Conservation (phyloP, 1,140 invertebrate species). For the Antheraea pernyi region DNA sequence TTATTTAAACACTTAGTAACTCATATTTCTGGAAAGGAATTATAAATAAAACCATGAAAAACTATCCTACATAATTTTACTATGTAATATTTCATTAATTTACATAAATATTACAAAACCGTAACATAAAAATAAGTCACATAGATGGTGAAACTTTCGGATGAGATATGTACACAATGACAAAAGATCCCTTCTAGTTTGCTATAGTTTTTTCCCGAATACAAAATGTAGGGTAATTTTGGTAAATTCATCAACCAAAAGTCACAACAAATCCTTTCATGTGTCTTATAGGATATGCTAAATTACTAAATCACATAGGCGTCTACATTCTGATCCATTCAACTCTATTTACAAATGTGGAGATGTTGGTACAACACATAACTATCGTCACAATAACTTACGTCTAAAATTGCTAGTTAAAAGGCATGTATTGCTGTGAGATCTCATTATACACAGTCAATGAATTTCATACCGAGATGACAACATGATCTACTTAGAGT, state of each 20-base stretch:
- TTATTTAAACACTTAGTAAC: no score
- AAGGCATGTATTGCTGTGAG: background rate
- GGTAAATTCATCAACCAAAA: constrained; percentile 39
- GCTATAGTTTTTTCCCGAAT: background rate
- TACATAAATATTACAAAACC: constrained; percentile 12
- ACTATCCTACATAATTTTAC: background rate
- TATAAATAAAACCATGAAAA: background rate
- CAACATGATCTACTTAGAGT: background rate
- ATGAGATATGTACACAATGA: constrained; percentile 48
- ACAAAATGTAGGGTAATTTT: constrained; percentile 13
- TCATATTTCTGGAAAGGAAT: background rate
- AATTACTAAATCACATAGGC: constrained; percentile 54
- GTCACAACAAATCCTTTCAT: background rate
- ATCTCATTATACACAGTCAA: background rate
- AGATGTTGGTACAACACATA: constrained; percentile 16
- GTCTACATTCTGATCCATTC: constrained; percentile 27
- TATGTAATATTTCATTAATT: constrained; percentile 11
- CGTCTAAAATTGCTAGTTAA: background rate
- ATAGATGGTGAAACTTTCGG: constrained; percentile 47
- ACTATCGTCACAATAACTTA: background rate
- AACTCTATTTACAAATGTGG: constrained; percentile 50
- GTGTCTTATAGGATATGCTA: constrained; percentile 45
- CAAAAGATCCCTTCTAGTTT: no score
- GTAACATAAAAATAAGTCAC: constrained; percentile 37
- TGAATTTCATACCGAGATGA: background rate